A percentile compares a stretch with the other conserved stretches of the same genome.
Evolutionary conservation across 2,888 invertebrate species (phyloP).

Genomic region (Troides oblongomaculatus): DNA sequence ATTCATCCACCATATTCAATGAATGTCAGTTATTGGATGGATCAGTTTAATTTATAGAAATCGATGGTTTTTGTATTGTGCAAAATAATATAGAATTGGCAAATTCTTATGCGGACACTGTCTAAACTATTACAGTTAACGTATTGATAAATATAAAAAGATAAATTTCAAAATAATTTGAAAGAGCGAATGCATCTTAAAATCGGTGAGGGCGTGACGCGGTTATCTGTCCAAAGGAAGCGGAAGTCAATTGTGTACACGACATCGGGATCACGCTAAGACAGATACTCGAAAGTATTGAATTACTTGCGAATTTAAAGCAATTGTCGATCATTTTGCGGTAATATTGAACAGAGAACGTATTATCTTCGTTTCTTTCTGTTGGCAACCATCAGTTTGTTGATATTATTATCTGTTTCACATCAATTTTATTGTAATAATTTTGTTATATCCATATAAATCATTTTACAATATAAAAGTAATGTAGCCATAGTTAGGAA

Average conservation of each 20-base stretch:
- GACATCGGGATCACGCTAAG: slow-evolving; percentile 51
- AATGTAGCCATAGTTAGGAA: too few species aligned
- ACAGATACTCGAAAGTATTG: slow-evolving; percentile 54
- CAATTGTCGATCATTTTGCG: slow-evolving; percentile 12
- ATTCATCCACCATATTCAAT: background rate
- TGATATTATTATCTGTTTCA: too few species aligned
- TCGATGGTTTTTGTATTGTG: background rate
- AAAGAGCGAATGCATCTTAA: slow-evolving; percentile 41
- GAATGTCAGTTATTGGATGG: background rate
- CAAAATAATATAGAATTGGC: background rate
- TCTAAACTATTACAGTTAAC: background rate
- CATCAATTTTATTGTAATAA: too few species aligned
- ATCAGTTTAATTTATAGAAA: background rate
- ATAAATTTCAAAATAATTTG: slow-evolving; percentile 17
- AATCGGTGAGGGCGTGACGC: slow-evolving; percentile 57
- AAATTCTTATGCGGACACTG: background rate
- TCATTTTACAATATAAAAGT: too few species aligned
- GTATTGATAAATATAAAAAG: background rate
- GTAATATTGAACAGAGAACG: background rate
- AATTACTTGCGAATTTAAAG: slow-evolving; percentile 50
- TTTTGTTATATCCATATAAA: too few species aligned
- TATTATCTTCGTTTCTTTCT: background rate
- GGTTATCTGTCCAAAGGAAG: slow-evolving; percentile 67
- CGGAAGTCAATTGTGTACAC: slow-evolving; percentile 70
- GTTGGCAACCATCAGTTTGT: background rate